Evolutionary conservation across 1,140 invertebrate species (phyloP), one percentile per base, ranked within the genome.

Genomic region (Hylyphantes graminicola): DNA sequence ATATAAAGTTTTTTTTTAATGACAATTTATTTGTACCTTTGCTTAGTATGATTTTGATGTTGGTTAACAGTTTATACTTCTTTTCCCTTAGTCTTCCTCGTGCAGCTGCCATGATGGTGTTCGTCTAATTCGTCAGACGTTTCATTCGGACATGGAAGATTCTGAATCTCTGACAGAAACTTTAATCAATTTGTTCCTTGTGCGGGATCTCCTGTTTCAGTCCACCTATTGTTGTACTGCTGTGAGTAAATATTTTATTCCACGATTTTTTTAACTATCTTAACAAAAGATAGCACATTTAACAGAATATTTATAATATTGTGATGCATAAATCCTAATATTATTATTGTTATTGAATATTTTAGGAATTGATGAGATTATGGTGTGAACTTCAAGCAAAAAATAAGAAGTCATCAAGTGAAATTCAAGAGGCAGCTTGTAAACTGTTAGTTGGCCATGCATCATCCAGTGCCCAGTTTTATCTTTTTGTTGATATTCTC

Each of bases 341-440:
- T 35, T 35, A 35, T 35, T 1, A 35, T 35, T 35, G 5, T 35
- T 35, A 35, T 35, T 35, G 35, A 5, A 2, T 35, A 35, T 35
- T 70, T 70, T 50, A 86, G 85, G 80, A 84, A 63, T 57, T 86
- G 11, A 86, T 86, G 85, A 75, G 13, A 48, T 48, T 84, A 13
- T 86, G 85, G 85, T 83, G 80, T 80, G 85, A 86, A 57, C 54
- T 86, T 10, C 85, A 86, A 85, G 74, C 73, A 54, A 57, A 84
- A 59, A 79, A 78, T 48, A 63, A 85, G n/a, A 79, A 68, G 51
- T 55, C 74, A 10, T 7, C 57, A 19, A 67, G 8, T 57, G 85
- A 86, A 76, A 79, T 86, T 35, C 72, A 77, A 83, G 75, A 86
- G 35, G 68, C 75, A 50, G 72, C 80, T 10, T n/a, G 57, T 13